Conservation (phyloP, 2,113 vertebrate genomes). For the Panurus biarmicus region DNA sequence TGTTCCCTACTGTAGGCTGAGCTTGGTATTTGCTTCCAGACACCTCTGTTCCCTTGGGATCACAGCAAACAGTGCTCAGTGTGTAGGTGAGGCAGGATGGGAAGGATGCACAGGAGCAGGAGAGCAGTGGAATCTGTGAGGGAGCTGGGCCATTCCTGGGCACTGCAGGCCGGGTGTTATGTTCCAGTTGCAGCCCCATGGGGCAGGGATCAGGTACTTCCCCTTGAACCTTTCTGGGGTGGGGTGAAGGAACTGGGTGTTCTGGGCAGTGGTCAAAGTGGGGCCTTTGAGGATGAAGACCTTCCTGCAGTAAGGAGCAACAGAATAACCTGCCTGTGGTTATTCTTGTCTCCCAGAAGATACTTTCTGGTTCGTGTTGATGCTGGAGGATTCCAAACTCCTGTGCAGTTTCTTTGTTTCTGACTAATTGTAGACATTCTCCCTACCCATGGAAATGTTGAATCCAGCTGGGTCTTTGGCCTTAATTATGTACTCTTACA, state of each 20-base stretch:
- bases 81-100: not conserved
- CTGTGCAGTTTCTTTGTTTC: not conserved
- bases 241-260: not conserved
- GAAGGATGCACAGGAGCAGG: not conserved
- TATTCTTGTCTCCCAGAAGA: not conserved
- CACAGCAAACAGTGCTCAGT: not conserved
- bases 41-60: not conserved
- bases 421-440: not conserved
- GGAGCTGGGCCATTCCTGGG: not conserved
- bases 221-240: not conserved
- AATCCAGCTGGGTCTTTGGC: not conserved
- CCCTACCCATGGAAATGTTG: not conserved
- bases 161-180: not conserved
- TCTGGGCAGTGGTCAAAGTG: not conserved
- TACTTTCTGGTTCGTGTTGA: not conserved
- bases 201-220: not conserved
- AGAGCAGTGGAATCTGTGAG: not conserved
- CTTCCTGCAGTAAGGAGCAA: not conserved
- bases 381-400: not conserved
- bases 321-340: not conserved
- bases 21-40: not conserved
- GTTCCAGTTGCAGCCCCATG: not conserved
- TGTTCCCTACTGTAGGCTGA: not conserved
- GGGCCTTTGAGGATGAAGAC: not conserved
- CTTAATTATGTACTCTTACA: not conserved